A percentile compares a stretch with the other conserved stretches of the same genome.
Conservation (phyloP, 2,888 invertebrate genomes). For the Ormyrus pomaceus region DNA sequence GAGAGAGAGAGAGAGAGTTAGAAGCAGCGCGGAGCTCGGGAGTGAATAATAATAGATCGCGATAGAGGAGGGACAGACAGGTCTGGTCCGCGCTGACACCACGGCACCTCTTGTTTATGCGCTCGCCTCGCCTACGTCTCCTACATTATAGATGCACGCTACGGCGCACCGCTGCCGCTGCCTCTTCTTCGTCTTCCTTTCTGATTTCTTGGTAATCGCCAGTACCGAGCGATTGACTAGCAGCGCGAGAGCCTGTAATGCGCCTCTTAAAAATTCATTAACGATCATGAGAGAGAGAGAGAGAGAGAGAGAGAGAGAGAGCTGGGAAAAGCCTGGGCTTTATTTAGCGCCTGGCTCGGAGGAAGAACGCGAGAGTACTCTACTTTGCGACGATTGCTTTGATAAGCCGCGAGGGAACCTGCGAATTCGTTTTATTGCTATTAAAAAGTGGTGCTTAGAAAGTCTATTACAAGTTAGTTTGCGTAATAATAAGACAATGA, state of each 20-base stretch:
- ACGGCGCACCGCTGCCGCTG: too few species aligned
- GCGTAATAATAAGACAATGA: too few species aligned
- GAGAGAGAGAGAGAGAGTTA: not conserved
- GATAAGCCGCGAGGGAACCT: too few species aligned
- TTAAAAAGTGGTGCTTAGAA: too few species aligned
- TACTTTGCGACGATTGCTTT: not conserved
- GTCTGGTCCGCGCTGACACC: not conserved
- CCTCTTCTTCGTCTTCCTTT: slow-evolving; percentile 21
- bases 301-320: too few species aligned
- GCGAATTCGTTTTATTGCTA: too few species aligned
- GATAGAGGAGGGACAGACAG: slow-evolving; percentile 48
- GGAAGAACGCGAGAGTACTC: not conserved
- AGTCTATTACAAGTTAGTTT: too few species aligned
- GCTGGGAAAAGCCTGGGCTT: not conserved
- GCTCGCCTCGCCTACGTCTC: not conserved
- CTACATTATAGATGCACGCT: slow-evolving; percentile 25
- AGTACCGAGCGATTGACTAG: too few species aligned
- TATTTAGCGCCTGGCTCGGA: not conserved
- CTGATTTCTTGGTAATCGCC: slow-evolving; percentile 43
- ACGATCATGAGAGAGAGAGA: slow-evolving; percentile 1
- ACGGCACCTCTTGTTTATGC: slow-evolving; percentile 17
- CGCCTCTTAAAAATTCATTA: slow-evolving; percentile 42
- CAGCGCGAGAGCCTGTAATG: not conserved
- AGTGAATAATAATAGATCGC: slow-evolving; percentile 61
- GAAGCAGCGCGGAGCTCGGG: not conserved